Conservation (phyloP, 92 coral and sea anemone genomes). For the Virgularia gustaviana region DNA sequence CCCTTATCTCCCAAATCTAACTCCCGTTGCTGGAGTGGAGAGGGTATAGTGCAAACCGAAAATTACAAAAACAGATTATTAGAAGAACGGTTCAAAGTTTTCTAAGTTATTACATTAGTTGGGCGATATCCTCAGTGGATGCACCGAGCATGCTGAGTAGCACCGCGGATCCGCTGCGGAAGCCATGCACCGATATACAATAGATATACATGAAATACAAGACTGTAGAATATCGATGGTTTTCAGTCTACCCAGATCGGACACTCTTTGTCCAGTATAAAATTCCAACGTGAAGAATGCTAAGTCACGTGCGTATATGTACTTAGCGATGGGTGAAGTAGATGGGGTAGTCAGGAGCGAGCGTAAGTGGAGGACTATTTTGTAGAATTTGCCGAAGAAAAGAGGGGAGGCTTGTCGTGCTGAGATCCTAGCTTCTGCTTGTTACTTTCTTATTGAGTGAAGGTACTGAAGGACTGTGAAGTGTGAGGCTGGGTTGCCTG, state of each 20-base stretch:
- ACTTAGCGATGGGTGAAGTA: background rate
- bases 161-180: constrained; percentile 47
- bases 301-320: constrained; percentile 34
- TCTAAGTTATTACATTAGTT: no score
- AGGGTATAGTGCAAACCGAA: no score
- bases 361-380: constrained; percentile 32
- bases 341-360: constrained; percentile 3
- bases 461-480: constrained; percentile 37
- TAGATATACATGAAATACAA: constrained; percentile 19
- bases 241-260: constrained; percentile 56
- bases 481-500: constrained; percentile 60
- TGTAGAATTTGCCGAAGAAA: constrained; percentile 40
- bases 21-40: no score
- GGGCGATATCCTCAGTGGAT: constrained; percentile 40
- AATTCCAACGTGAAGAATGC: constrained; percentile 29
- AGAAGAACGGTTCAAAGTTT: no score
- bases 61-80: no score
- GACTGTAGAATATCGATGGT: constrained; percentile 29
- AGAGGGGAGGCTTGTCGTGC: constrained; percentile 38
- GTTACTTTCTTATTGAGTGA: constrained; percentile 28
- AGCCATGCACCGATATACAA: constrained; percentile 45
- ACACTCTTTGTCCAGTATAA: constrained; percentile 50
- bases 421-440: constrained; percentile 28
- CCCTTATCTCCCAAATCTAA: no score
- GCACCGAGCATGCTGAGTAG: constrained; percentile 53